phyloP scores from a whole-genome alignment of 2,888 invertebrate genomes.

The Syrista parreyssii region DNA sequence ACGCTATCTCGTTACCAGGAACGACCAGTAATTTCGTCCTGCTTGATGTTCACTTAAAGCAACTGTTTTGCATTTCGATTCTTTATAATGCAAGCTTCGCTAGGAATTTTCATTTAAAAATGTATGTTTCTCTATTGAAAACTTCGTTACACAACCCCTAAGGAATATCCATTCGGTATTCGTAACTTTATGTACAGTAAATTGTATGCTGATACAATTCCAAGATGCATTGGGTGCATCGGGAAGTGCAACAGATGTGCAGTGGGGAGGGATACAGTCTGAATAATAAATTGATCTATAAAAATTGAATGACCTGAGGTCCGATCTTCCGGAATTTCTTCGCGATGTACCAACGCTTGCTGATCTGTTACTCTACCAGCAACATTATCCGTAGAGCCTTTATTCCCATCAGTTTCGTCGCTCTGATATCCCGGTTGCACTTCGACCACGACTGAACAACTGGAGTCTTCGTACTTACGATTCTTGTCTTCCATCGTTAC shows the following conservation, averaged over 20 bases:
- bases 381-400: conserved; percentile 50
- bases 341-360: conserved; percentile 69
- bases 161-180: neutral
- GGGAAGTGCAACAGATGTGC: neutral
- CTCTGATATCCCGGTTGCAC: conserved; percentile 55
- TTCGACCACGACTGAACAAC: conserved; percentile 60
- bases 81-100: neutral
- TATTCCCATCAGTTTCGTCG: conserved; percentile 40
- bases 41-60: neutral
- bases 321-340: conserved; percentile 54
- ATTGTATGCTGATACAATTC: neutral
- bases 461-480: conserved; percentile 49
- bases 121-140: neutral
- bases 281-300: neutral
- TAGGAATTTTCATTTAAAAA: neutral
- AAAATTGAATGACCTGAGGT: conserved; percentile 38
- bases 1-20: neutral
- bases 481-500: conserved; percentile 58
- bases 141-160: neutral
- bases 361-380: conserved; percentile 63
- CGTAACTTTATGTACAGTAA: neutral
- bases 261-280: neutral
- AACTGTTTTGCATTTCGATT: neutral
- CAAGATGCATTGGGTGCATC: neutral
- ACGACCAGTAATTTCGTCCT: neutral